These are phyloP conservation scores for Mechanitis mazaeus DNA, from an alignment of 2,888 invertebrate species.

Conservation along the genomic window DNA sequence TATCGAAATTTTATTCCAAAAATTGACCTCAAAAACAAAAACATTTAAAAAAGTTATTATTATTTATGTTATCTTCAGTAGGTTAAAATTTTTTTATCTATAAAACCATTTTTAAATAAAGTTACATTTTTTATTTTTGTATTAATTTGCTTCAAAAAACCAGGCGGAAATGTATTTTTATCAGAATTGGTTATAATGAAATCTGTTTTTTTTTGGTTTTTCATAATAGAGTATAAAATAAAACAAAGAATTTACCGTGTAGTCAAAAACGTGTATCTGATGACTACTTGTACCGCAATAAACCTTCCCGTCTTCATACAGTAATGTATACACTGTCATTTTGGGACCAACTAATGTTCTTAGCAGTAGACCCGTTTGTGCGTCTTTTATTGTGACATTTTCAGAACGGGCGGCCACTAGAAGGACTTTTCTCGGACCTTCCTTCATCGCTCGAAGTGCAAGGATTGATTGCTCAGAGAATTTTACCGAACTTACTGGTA, in stretches of 20 bases:
- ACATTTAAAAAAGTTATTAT: too few species aligned
- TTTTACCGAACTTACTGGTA: slow-evolving; percentile 73
- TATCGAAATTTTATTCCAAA: too few species aligned
- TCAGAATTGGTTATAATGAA: too few species aligned
- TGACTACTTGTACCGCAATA: slow-evolving; percentile 86
- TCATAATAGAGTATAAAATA: neutral
- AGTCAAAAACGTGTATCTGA: slow-evolving; percentile 84
- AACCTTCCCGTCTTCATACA: slow-evolving; percentile 81
- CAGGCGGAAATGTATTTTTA: too few species aligned
- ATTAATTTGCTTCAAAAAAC: too few species aligned
- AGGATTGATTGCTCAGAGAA: slow-evolving; percentile 81
- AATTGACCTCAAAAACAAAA: too few species aligned
- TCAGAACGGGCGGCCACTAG: slow-evolving; percentile 83
- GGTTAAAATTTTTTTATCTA: too few species aligned
- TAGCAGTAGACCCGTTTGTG: slow-evolving; percentile 81
- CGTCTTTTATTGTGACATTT: slow-evolving; percentile 83
- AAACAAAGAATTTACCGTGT: slow-evolving; percentile 77
- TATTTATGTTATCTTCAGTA: too few species aligned
- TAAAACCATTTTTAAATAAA: too few species aligned
- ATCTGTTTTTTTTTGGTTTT: neutral
- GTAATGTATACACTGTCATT: slow-evolving; percentile 82
- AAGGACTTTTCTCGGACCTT: slow-evolving; percentile 82
- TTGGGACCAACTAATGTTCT: slow-evolving; percentile 78
- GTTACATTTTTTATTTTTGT: too few species aligned
- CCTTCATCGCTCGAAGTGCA: slow-evolving; percentile 82